These are phyloP conservation scores for Aptenodytes patagonicus DNA, from an alignment of 2,113 vertebrate genomes.

Conservation along the genomic window DNA sequence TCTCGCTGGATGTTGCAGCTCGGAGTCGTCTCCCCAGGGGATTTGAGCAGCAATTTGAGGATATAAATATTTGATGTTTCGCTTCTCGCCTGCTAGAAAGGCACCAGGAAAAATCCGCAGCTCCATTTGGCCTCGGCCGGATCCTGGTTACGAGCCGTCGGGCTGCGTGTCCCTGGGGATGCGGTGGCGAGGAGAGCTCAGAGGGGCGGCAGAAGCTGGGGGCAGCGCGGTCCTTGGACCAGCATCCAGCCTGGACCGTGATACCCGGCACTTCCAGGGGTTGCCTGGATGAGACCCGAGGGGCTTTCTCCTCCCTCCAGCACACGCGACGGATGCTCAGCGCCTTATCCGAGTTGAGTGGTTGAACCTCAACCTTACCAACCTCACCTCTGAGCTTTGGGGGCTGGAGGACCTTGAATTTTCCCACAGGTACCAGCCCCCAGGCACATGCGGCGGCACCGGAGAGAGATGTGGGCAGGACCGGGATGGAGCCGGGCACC, in stretches of 20 bases:
- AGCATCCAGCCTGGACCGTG: rapidly evolving
- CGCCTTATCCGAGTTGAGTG: rapidly evolving
- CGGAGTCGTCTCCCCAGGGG: neutral
- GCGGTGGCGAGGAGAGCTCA: neutral
- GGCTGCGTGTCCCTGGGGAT: neutral
- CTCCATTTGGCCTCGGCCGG: rapidly evolving
- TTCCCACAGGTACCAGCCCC: rapidly evolving
- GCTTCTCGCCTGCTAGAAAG: neutral
- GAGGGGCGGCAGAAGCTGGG: neutral
- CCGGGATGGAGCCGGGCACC: rapidly evolving
- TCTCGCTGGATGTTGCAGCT: neutral
- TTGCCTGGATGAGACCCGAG: neutral
- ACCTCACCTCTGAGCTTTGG: neutral
- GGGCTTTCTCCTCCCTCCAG: neutral
- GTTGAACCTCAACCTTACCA: neutral
- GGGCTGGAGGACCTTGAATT: neutral
- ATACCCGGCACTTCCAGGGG: rapidly evolving
- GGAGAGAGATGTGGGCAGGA: neutral
- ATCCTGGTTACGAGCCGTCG: rapidly evolving
- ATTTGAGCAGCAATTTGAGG: slow-evolving; percentile 6
- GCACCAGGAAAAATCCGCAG: neutral
- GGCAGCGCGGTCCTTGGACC: rapidly evolving
- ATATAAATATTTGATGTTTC: slow-evolving; percentile 24
- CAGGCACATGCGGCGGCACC: rapidly evolving
- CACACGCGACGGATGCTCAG: rapidly evolving